Conservation (phyloP, 2,797 vertebrate species). For the Taeniopygia guttata region DNA sequence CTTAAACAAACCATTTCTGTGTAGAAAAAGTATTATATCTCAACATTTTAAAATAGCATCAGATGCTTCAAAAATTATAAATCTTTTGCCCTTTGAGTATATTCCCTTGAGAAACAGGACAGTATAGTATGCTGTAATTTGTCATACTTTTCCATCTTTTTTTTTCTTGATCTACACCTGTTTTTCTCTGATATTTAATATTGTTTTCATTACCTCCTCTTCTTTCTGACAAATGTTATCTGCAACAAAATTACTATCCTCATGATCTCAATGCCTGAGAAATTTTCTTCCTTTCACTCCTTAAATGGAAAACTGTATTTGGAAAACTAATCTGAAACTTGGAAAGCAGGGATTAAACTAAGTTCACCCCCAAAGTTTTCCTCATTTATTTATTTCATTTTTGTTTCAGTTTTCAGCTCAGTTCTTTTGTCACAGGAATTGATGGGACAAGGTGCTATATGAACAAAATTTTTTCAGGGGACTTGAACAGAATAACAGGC, state of each 20-base stretch:
- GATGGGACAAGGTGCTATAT: not conserved
- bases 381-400: not conserved
- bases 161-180: not conserved
- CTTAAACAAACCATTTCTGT: not conserved
- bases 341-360: not conserved
- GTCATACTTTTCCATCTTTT: not conserved
- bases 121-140: not conserved
- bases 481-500: not conserved
- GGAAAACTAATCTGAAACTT: not conserved
- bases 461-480: not conserved
- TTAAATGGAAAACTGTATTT: not conserved
- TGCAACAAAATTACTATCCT: not conserved
- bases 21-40: not conserved
- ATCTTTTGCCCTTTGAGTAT: not conserved
- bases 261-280: not conserved
- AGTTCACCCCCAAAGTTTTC: not conserved
- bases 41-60: not conserved
- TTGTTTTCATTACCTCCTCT: not conserved
- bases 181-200: constrained; percentile 8
- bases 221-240: not conserved
- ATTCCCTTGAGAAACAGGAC: not conserved
- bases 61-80: not conserved
- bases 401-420: not conserved
- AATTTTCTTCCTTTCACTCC: not conserved
- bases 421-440: not conserved